Base-by-base conservation (phyloP, 1,140 invertebrate species). In the Eulimnadia texana region DNA sequence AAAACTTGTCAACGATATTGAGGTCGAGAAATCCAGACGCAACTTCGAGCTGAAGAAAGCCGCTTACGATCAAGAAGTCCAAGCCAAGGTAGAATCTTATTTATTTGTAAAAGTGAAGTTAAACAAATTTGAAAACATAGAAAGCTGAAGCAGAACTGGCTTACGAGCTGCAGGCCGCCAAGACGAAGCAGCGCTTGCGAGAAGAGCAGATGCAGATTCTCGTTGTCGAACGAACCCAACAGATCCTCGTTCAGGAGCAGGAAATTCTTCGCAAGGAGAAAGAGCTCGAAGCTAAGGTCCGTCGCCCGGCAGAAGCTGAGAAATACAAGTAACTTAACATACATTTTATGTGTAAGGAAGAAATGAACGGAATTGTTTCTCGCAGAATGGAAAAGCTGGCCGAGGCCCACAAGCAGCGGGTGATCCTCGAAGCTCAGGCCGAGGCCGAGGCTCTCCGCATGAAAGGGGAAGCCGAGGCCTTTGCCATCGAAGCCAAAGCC, bases 21-120 rank as follows among this genome's bases (percentile, higher is more conserved):
- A 97, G 73, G 96, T 98, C 62, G 91, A 93, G 0, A 95, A 97
- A 75, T 88, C 93, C 0, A 87, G 95, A 69, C 76, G 93, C 67
- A 93, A 98, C 75, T 98, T 97, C 72, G 92, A 98, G 74, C 72
- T 98, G 53, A 97, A 98, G 73, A 96, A 98, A 73, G 93, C 94
- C 19, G 86, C 88, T 19, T 98, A 97, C 72, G 94, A 98, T 72
- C 84, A 92, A 63, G 93, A 98, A 81, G 92, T 98, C 33, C 88
- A 94, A 74, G 93, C 92, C 3, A 97, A 95, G 74, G 81, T 82
- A 81, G 78, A 73, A 55, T 54, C 33, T 11, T 9, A 58, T 56
- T 58, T 62, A n/a, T n/a, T n/a, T n/a, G n/a, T n/a, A n/a, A n/a
- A n/a, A n/a, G n/a, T n/a, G n/a, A n/a, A n/a, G n/a, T n/a, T n/a